Evolutionary conservation across 2,113 vertebrate genomes (phyloP), one percentile per base, ranked within the genome.

Genomic region (Sardina pilchardus): DNA sequence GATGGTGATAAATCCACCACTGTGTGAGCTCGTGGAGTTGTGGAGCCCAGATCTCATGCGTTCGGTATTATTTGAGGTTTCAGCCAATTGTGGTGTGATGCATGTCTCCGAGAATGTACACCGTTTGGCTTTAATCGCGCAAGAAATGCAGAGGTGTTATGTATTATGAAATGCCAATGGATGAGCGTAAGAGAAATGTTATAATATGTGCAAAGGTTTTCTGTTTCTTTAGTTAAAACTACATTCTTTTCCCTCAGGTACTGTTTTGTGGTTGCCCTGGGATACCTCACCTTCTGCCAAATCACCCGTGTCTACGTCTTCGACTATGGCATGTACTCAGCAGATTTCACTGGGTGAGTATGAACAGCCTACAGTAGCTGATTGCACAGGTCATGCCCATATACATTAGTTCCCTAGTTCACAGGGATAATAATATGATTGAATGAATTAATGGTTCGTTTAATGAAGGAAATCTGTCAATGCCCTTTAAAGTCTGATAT

Each of bases 281-380:
- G 98, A 91, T 99, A 99, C 94, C 97, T 99, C 93, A 98, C 97
- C 87, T 91, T 97, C 92, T 99, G 98, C 95, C 98, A 99, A 95
- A 95, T 99, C 93, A 98, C 98, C 84, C 96, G 98, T 87, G 98
- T 99, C 90, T 99, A 99, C 90, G 97, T 99, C 91, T 99, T 99
- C 88, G 98, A 99, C 93, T 99, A 99, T 63, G 98, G 98, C 94
- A 98, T 98, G 92, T 99, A 99, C 94, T 99, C 98, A 75, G 97
- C 98, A 91, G 98, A 99, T 91, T 99, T 99, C 92, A 99, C 98
- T 88, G 98, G 98, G 98, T 99, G 96, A 97, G 97, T 85, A 86
- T 56, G 85, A 84, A 19, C n/a, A 14, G 39, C 84, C 19, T 24
- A n/a, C n/a, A n/a, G n/a, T n/a, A 53, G 39, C 45, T 36, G 24